Percentiles rank a stretch among this genome's conserved stretches.
Evolutionary conservation across 2,113 vertebrate species (phyloP).

Genomic region (Quiscalus mexicanus): DNA sequence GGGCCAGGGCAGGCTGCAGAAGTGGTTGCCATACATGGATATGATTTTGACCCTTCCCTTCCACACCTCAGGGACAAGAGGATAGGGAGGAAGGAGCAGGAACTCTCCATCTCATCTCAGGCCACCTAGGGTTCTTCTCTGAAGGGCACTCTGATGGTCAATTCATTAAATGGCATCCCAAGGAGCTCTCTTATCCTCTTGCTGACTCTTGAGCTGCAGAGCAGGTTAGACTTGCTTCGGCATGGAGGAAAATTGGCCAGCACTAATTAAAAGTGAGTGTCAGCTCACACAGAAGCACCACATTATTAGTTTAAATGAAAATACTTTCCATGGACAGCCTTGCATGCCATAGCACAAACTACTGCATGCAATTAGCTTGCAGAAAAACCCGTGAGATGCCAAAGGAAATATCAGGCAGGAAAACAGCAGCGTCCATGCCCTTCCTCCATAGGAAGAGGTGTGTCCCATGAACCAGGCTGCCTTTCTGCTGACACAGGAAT

Average conservation of each 20-base stretch:
- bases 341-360: background rate
- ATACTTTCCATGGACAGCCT: slow-evolving; percentile 1
- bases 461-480: accelerated
- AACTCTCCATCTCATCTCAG: background rate
- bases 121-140: background rate
- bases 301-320: slow-evolving; percentile 34
- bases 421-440: accelerated
- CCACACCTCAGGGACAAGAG: background rate
- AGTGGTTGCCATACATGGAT: background rate
- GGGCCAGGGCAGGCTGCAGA: background rate
- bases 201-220: background rate
- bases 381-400: background rate
- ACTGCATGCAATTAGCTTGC: background rate
- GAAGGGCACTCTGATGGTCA: background rate
- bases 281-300: background rate
- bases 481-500: slow-evolving; percentile 15
- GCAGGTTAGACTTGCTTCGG: slow-evolving; percentile 7
- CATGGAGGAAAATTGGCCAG: background rate
- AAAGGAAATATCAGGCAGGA: background rate
- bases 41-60: background rate
- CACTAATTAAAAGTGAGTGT: slow-evolving; percentile 29
- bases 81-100: background rate
- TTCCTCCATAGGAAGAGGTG: background rate
- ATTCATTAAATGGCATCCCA: background rate
- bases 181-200: background rate